Conservation (phyloP, 1,140 invertebrate genomes). For the Achroia grisella region DNA sequence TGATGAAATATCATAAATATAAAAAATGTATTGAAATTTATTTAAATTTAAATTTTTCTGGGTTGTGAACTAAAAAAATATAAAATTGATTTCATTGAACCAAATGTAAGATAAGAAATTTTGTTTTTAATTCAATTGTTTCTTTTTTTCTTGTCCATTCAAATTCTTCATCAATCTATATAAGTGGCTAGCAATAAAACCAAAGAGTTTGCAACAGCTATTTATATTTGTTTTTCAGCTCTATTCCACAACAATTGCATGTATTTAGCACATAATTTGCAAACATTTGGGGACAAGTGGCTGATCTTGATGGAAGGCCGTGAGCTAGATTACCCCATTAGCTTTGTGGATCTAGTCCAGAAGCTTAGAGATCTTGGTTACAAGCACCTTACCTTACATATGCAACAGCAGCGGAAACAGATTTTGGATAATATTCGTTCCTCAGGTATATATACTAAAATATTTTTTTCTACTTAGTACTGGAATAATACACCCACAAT, state of each 20-base stretch:
- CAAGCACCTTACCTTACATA: constrained; percentile 81
- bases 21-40: too few relatives aligned
- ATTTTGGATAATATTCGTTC: constrained; percentile 81
- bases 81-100: too few relatives aligned
- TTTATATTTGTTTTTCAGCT: constrained; percentile 73
- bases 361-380: constrained; percentile 80
- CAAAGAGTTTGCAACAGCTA: neutral
- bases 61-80: too few relatives aligned
- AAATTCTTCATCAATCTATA: neutral
- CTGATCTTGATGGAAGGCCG: constrained; percentile 48
- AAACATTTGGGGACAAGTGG: constrained; percentile 78
- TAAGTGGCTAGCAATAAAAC: neutral
- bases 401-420: constrained; percentile 82
- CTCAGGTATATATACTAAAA: constrained; percentile 73
- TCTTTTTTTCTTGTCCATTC: too few relatives aligned
- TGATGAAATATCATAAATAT: too few relatives aligned
- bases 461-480: too few relatives aligned
- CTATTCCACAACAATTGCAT: constrained; percentile 95
- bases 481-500: too few relatives aligned
- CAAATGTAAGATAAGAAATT: too few relatives aligned
- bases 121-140: too few relatives aligned
- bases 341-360: constrained; percentile 66
- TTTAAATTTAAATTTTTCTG: too few relatives aligned
- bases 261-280: constrained; percentile 86
- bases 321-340: constrained; percentile 47